Conservation (phyloP, 2,888 invertebrate species). For the Ochropacha duplaris region DNA sequence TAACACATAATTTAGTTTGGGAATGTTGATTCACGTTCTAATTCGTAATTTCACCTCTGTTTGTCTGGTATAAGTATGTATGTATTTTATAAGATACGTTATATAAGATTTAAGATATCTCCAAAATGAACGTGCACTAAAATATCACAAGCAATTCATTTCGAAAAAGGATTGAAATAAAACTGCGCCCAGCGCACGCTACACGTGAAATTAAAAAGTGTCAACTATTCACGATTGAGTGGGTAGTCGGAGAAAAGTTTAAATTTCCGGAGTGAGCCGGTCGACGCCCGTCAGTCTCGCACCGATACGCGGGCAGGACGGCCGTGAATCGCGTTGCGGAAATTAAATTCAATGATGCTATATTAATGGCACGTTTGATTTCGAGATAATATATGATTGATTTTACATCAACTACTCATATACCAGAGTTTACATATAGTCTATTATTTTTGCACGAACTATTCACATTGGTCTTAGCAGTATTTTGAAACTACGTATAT, state of each 20-base stretch:
- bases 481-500: not conserved
- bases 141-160: not conserved
- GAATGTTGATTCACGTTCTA: slow-evolving; percentile 7
- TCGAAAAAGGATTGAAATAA: not conserved
- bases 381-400: not conserved
- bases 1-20: not conserved
- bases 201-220: slow-evolving; percentile 16
- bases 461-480: too few relatives aligned
- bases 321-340: slow-evolving; percentile 35
- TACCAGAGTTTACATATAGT: too few relatives aligned
- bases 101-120: too few relatives aligned
- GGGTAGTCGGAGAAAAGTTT: slow-evolving; percentile 50
- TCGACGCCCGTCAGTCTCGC: slow-evolving; percentile 25
- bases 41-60: not conserved
- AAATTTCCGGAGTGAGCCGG: slow-evolving; percentile 47
- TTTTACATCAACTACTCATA: not conserved
- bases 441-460: too few relatives aligned
- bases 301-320: slow-evolving; percentile 21
- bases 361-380: not conserved
- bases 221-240: slow-evolving; percentile 13
- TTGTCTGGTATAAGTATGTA: not conserved
- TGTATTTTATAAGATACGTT: too few relatives aligned
- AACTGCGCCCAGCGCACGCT: not conserved
- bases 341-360: slow-evolving; percentile 15
- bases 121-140: too few relatives aligned